Evolutionary conservation across 2,888 invertebrate genomes (phyloP), one percentile per base, ranked within the genome.

Genomic region (Thelaira solivaga): DNA sequence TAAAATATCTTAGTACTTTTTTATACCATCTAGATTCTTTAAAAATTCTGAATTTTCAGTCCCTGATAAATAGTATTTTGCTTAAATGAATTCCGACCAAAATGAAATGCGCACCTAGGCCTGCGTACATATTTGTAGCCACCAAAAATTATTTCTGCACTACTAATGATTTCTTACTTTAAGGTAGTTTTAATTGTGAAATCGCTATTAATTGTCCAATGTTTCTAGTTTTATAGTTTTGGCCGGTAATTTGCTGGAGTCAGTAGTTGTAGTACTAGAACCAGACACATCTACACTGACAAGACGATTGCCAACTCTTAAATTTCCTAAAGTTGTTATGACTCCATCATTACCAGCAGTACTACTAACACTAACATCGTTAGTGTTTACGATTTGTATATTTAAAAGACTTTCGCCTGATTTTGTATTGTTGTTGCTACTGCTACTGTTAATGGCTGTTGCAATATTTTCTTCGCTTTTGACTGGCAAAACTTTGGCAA

Each of bases 221-320:
- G 84, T 83, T 82, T 88, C 88, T 74, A 85, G 47, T 81, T 88
- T 88, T 73, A 88, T 87, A 26, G 82, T 80, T 80, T 85, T 86
- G 18, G 82, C 34, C 7, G 84, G 82, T 73, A 84, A 55, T n/a
- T n/a, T n/a, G n/a, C 11, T 64, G 53, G 73, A 57, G n/a, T 39
- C 55, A 18, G 59, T 18, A 4, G 11, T 18, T 3, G 20, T 7
- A 1, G 18, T 26, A 18, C 62, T n/a, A 0, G 72, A 22, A n/a
- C n/a, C n/a, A 7, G 69, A 41, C 29, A 77, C 68, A 59, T 73
- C 77, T n/a, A 69, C 73, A 59, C 64, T 77, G 18, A 65, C 36
- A 59, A 77, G 59, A 39, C 77, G 77, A 69, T 68, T 77, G 47
- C 41, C 47, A 64, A 65, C 73, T 39, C 64, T 43, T 43, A 69